phyloP scores from a whole-genome alignment of 2,888 invertebrate genomes.

The Ophion ellenae region DNA sequence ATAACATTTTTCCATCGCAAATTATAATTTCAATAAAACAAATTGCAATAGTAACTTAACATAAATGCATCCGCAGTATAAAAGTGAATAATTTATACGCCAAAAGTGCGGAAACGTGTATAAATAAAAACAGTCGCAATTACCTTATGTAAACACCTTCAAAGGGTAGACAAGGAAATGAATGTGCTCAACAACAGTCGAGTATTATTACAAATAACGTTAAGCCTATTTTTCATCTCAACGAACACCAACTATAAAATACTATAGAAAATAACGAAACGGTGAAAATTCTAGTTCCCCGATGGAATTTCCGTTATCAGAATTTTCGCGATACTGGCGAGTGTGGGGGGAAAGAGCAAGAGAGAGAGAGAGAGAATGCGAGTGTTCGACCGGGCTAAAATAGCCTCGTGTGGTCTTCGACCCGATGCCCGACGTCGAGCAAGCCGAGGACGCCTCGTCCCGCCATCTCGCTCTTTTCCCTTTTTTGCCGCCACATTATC shows the following conservation, averaged over 20 bases:
- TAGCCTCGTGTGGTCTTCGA: conserved; percentile 69
- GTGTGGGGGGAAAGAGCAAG: conserved; percentile 12
- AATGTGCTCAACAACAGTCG: not conserved
- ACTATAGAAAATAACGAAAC: not conserved
- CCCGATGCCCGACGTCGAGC: conserved; percentile 66
- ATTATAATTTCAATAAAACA: not conserved
- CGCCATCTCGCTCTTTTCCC: not conserved
- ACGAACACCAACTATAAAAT: not conserved
- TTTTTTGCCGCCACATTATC: conserved; percentile 24
- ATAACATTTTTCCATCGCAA: not conserved
- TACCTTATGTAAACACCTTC: not conserved
- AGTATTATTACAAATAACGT: not conserved
- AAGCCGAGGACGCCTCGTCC: conserved; percentile 63
- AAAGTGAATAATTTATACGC: not conserved
- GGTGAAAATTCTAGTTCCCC: not conserved
- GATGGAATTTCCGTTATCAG: conserved; percentile 5
- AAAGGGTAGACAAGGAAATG: not conserved
- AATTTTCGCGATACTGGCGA: not conserved
- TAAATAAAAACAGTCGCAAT: not conserved
- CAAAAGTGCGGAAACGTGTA: not conserved
- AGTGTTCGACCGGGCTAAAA: conserved; percentile 66
- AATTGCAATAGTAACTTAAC: too few species aligned
- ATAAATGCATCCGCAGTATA: not conserved
- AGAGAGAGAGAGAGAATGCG: conserved; percentile 19
- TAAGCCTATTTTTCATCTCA: not conserved